Conservation (phyloP, 2,113 vertebrate species). For the Tonatia bakeri region DNA sequence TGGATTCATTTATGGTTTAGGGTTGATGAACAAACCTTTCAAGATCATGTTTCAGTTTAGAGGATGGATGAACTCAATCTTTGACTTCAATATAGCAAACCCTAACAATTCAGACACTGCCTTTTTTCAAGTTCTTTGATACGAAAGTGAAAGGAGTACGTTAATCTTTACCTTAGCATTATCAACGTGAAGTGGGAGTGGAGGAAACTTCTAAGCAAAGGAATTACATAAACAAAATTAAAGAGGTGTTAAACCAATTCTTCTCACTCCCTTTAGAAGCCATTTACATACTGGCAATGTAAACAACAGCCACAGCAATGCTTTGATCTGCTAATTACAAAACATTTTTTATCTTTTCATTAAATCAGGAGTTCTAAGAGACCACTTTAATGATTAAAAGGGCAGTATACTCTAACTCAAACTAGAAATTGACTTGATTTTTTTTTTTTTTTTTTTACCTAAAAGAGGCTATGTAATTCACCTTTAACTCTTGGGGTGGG, state of each 20-base stretch:
- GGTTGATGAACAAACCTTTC: conserved; percentile 1
- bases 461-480: background rate
- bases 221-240: conserved; percentile 72
- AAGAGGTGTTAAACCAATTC: conserved; percentile 66
- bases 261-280: conserved; percentile 54
- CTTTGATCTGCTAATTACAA: conserved; percentile 69
- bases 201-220: conserved; percentile 31
- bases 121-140: conserved; percentile 1
- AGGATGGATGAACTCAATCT: background rate
- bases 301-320: conserved; percentile 40
- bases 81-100: background rate
- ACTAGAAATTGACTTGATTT: conserved; percentile 44
- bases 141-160: background rate
- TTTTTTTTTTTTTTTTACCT: background rate
- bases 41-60: background rate
- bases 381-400: conserved; percentile 57
- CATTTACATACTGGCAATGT: conserved; percentile 66
- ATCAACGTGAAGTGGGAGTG: conserved; percentile 5
- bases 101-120: background rate
- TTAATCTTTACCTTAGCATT: conserved; percentile 47
- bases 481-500: conserved; percentile 2
- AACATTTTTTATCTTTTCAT: conserved; percentile 67
- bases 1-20: background rate
- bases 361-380: conserved; percentile 59
- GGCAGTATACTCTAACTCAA: conserved; percentile 44